Evolutionary conservation across 1,140 invertebrate genomes (phyloP), one percentile per base, ranked within the genome.

Genomic region (Drosophila biarmipes): DNA sequence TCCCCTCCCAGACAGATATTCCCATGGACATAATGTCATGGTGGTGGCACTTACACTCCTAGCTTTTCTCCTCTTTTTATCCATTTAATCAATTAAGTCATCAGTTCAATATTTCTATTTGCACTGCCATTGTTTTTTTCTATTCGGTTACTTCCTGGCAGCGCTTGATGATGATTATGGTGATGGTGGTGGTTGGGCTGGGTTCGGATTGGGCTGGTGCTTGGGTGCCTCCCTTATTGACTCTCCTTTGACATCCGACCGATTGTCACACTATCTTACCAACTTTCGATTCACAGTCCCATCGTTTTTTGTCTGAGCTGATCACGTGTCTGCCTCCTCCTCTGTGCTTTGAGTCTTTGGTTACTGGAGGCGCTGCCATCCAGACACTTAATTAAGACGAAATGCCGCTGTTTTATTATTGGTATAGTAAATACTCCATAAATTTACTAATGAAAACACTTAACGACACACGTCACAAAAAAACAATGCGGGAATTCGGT

Each of bases 31-130:
- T 59, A 19, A 49, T 51, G 52, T 52, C 31, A 49, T 72, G 68
- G 56, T 54, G 42, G 56, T 73, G 69, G 58, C 45, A 54, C 48
- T 66, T 45, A 68, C 64, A 68, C 61, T 67, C 40, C 66, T 27
- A 29, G 48, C 66, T 31, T 38, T 53, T 55, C 40, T 38, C 63
- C 66, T 43, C 19, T 62, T 77, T 77, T 77, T 77, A 77, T 77
- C 57, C 73, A 77, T 77, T 77, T 69, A 77, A 77, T 77, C 74
- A 77, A 77, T 77, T 77, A 77, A 77, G 74, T 77, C 73, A 71
- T 77, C 73, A 77, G 62, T 17, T 24, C 62, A 67, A 75, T 76
- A 68, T 43, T 76, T 76, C 54, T 74, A 40, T 76, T 74, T 73
- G 72, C 68, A 42, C 55, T 76, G 12, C 42, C 38, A 66, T 74